Evolutionary conservation across 2,113 vertebrate species (phyloP), one percentile per base, ranked within the genome.

Genomic region (Oryzias javanicus): DNA sequence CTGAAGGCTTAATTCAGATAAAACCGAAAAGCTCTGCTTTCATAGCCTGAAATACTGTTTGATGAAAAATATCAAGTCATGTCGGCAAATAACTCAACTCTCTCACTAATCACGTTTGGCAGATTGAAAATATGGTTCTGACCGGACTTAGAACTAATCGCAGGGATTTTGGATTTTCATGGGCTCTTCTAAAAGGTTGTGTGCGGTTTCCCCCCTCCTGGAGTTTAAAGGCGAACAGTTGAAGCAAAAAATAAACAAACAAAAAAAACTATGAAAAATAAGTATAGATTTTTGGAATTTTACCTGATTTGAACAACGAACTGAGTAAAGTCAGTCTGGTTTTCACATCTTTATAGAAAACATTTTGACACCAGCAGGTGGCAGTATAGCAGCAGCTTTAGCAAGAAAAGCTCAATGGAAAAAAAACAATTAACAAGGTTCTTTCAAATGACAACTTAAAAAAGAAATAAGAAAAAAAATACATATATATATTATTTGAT

Each of bases 321-420:
- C 2, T 35, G 35, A 8, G 12, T 10, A 35, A 27, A 12, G 35
- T 35, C 8, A 35, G 12, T 35, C 2, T 35, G 29, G 35, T 10
- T 35, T 35, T 35, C 35, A 35, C 3, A 35, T 2, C 2, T 13
- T 25, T 6, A 27, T 27, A 27, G 7, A 22, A 6, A 51, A 54
- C 4, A 76, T 2, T 4, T 41, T 50, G 25, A 4, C 6, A 55
- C 83, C 87, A 87, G 57, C 51, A 80, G 85, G 71, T 14, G 79
- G 64, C 87, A 78, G 59, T 63, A 63, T 5, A 65, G 53, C 67
- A 65, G 42, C 55, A 76, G 47, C 29, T 29, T 62, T 82, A 45
- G 3, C 15, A 16, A 45, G 15, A 16, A 17, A 14, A 45, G 42
- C 15, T 16, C 42, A 45, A 14, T 16, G 15, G 29, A 8, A n/a